Base-by-base conservation (phyloP, 2,888 invertebrate species). In the Erebia epiphron region DNA sequence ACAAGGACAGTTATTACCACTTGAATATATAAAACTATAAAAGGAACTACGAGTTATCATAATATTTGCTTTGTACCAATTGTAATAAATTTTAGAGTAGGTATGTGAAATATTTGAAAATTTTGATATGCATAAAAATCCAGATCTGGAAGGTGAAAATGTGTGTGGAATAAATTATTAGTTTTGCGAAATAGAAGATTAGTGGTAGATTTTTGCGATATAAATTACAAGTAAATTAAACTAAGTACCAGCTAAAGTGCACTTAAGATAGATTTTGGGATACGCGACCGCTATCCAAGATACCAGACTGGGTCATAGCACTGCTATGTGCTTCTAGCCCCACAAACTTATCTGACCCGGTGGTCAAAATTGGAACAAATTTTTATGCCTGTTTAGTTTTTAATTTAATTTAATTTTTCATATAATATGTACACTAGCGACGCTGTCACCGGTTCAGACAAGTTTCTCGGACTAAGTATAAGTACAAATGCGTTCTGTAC, bases 1-100 rank as follows among this genome's bases (percentile, higher is more conserved):
- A 76, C 75, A 75, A 72, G 83, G 83, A 78, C 76, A 76, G 78
- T 83, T 81, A 87, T 86, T 87, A 86, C 83, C 82, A 86, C 86
- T 88, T 87, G 86, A 89, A 88, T 75, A 66, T 70, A 18, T 63
- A n/a, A 67, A 41, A 11, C 8, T 26, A 60, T 50, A 60, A 16
- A 50, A 35, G 16, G 18, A 18, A 46, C 46, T 62, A 7, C 1
- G 1, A 35, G 35, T 35, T 35, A 35, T 35, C 26, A 26, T 26
- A 26, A 26, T 0, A 35, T 7, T 35, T 35, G 35, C 35, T 35
- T 7, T 35, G 35, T 35, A 35, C 35, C 7, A 35, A 35, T 35
- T 35, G 5, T 35, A 35, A 9, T 54, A 21, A 56, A 56, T 56
- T 56, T 21, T 57, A 5, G 4, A 14, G 13, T 26, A 21, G n/a